Percentiles rank a stretch among this genome's conserved stretches.
phyloP scores from a whole-genome alignment of 2,888 invertebrate species.

The Trichopoda pennipes region DNA sequence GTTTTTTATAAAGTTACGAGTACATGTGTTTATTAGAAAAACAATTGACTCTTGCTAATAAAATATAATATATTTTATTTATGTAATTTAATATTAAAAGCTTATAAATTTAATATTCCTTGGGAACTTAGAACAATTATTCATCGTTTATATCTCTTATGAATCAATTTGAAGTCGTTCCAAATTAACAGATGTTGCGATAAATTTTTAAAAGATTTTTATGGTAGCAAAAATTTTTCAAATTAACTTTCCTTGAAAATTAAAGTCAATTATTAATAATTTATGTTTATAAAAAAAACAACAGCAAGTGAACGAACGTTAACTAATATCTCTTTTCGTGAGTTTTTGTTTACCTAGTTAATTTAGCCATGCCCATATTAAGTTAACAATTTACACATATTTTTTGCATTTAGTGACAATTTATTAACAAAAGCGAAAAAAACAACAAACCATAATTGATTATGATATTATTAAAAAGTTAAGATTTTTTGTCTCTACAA shows the following conservation, averaged over 20 bases:
- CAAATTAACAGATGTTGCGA: constrained; percentile 44
- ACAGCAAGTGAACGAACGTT: neutral
- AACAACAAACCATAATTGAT: constrained; percentile 56
- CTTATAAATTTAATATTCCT: neutral
- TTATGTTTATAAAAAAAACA: constrained; percentile 33
- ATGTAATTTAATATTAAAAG: constrained; percentile 8
- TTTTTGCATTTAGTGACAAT: constrained; percentile 42
- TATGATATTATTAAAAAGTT: constrained; percentile 58
- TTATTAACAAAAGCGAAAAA: constrained; percentile 31
- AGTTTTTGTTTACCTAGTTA: constrained; percentile 52
- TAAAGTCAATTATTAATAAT: constrained; percentile 54
- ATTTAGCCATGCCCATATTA: constrained; percentile 55
- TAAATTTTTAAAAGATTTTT: constrained; percentile 35
- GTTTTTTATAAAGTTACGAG: too few relatives aligned
- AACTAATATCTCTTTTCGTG: constrained; percentile 24
- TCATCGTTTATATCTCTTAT: neutral
- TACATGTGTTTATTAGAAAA: too few relatives aligned
- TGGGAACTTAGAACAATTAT: constrained; percentile 24
- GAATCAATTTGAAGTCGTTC: constrained; percentile 14
- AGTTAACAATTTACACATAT: constrained; percentile 64
- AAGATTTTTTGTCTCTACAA: constrained; percentile 21
- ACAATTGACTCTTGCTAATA: too few relatives aligned
- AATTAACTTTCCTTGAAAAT: constrained; percentile 48
- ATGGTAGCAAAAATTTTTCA: constrained; percentile 22
- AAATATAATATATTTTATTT: too few relatives aligned